Evolutionary conservation across 2,888 invertebrate genomes (phyloP), one percentile per base, ranked within the genome.

Genomic region (Nymphalis urticae): DNA sequence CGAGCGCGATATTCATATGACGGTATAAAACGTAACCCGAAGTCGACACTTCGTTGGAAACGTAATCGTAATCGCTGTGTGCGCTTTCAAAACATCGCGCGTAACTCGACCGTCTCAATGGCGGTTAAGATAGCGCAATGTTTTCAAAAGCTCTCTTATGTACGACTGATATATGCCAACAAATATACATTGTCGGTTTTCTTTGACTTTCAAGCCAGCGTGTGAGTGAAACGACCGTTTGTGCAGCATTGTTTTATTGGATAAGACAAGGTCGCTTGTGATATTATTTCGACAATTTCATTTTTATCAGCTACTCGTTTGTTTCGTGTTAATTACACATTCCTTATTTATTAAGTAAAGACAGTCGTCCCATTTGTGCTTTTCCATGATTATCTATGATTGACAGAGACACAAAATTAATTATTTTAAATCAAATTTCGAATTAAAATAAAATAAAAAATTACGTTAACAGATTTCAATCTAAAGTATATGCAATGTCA

Each of bases 1-100:
- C 90, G 92, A 92, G 90, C 86, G 82, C 85, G 83, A 91, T 91
- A 91, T 92, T 92, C 92, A 85, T 91, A 89, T 92, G 92, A 89
- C 92, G 86, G 84, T 86, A 89, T 90, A 85, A 90, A 90, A 88
- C 86, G 92, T 89, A 92, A 92, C 89, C 85, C 83, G 92, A 92
- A 88, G 91, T 89, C 88, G 85, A 87, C 88, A 87, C 88, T 92
- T 92, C 91, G 88, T 84, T 83, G 89, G 90, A 91, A 92, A 85
- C 85, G 88, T 88, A 88, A 87, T 85, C 87, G 86, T 90, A 87
- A 88, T 87, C 82, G 86, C 82, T 85, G 86, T 85, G 69, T 85
- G 88, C 82, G 90, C 90, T 90, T 91, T 91, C 89, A 91, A 90
- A 92, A 92, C 92, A 92, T 85, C 80, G 80, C 85, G 83, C 84